Evolutionary conservation across 2,888 invertebrate genomes (phyloP), one percentile per base, ranked within the genome.

Genomic region (Penaeus monodon): DNA sequence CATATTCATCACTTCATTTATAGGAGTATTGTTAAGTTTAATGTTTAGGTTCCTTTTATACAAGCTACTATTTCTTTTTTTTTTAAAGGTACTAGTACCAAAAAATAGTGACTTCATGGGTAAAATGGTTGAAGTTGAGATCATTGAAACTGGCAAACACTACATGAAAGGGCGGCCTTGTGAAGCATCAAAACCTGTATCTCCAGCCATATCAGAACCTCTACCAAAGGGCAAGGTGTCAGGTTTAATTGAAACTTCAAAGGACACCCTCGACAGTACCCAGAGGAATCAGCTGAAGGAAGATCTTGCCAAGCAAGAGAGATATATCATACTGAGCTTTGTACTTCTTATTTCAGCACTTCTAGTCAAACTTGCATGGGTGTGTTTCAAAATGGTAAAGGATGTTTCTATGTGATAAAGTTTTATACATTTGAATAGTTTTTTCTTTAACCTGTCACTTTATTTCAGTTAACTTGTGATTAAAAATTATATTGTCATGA

Each of bases 91-190:
- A 0, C 92, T 98, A 86, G 94, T 98, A 0, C 97, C 97, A 0
- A 96, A 96, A 93, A 94, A 94, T 12, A 94, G 95, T 0, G 94
- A 94, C 91, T 95, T 95, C 77, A 94, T 98, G 94, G 98, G 98
- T 0, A 96, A 96, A 92, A 94, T 96, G 92, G 93, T 98, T 0
- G 94, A 94, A 0, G 98, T 98, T 0, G 94, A 94, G 92, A 96
- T 98, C 64, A 86, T 86, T 22, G 89, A 89, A 74, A 89, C 89
- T 2, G 89, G 89, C 33, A 89, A 89, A 66, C 89, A 89, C 76
- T 89, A 88, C 81, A 81, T 89, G 88, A 79, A 73, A 24, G 88
- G 89, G 20, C 83, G 81, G 20, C 85, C 85, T 27, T 64, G 74
- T 57, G 84, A 86, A 68, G 85, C 86, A n/a, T 76, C 66, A 20